Conservation (phyloP, 2,113 vertebrate genomes). For the Calyptomena viridis region DNA sequence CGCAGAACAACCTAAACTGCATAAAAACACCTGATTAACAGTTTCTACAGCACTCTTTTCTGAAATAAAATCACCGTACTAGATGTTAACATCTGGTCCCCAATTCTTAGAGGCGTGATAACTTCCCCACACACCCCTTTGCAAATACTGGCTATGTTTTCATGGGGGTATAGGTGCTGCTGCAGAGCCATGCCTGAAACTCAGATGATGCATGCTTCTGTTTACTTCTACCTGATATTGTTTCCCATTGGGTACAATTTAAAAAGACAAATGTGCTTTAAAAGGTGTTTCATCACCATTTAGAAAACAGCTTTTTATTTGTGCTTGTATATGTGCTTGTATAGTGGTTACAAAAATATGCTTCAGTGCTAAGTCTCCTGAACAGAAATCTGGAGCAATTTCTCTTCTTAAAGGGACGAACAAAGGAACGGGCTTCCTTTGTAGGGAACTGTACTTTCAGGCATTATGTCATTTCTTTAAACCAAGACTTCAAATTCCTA, state of each 20-base stretch:
- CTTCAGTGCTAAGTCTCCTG: background rate
- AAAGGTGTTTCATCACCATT: background rate
- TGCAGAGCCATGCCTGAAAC: background rate
- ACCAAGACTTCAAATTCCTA: background rate
- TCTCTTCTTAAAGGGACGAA: background rate
- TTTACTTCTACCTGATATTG: conserved; percentile 8
- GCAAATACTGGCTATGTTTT: conserved; percentile 26
- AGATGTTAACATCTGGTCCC: conserved; percentile 61
- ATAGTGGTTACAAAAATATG: background rate
- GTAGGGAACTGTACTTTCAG: background rate
- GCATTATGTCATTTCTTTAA: background rate
- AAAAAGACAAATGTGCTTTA: conserved; percentile 50
- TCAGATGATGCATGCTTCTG: background rate
- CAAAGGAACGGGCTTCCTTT: background rate
- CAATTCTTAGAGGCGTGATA: conserved; percentile 43
- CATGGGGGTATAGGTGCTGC: conserved; percentile 44
- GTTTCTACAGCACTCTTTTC: conserved; percentile 38
- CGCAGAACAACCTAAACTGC: background rate
- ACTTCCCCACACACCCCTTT: background rate
- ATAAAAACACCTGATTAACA: conserved; percentile 50
- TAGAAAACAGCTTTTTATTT: background rate
- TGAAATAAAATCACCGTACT: conserved; percentile 40
- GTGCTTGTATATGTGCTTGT: background rate
- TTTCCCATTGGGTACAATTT: conserved; percentile 20
- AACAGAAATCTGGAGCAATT: background rate